Evolutionary conservation across 2,113 vertebrate genomes (phyloP), one percentile per base, ranked within the genome.

Genomic region (Forbesichthys agassizii): DNA sequence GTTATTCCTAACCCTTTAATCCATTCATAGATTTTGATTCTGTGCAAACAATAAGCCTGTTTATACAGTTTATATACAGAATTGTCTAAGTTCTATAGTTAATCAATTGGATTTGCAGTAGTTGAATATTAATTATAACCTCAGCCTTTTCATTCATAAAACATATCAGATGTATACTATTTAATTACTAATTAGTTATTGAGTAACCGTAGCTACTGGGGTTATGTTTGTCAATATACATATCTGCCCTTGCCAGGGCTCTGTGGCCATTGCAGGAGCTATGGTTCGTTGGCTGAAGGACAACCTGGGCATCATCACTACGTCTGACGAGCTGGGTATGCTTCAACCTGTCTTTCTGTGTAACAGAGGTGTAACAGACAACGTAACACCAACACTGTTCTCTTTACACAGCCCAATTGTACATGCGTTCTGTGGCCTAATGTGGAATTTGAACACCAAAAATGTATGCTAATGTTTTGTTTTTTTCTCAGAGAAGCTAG

Each of bases 281-380:
- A 94, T 98, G 81, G 94, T 98, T 48, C 95, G 96, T 60, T 99
- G 98, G 98, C 88, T 99, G 71, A 93, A 95, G 83, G 97, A 99
- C 89, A 99, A 99, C 74, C 95, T 99, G 2, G 96, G 95, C 62
- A 98, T 99, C 61, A 93, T 96, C 48, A 79, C 88, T 11, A 84
- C 88, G 36, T 91, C 94, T n/a, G 86, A 93, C 4, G 97, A 99
- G 87, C 89, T 99, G 36, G 97, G 98, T 98, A 79, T 69, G 94
- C 82, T 11, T 9, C 8, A 48, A 11, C 1, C 1, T 4, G 11
- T 14, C 33, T 60, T 60, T 13, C 13, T 27, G 55, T 20, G 6
- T 14, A 3, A 54, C 27, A 13, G 36, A 54, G 52, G 3, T n/a
- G 4, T 54, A n/a, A 64, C 4, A 9, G 5, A 51, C 11, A 42